phyloP scores from a whole-genome alignment of 2,113 vertebrate species.

The Pterocles burchelli region DNA sequence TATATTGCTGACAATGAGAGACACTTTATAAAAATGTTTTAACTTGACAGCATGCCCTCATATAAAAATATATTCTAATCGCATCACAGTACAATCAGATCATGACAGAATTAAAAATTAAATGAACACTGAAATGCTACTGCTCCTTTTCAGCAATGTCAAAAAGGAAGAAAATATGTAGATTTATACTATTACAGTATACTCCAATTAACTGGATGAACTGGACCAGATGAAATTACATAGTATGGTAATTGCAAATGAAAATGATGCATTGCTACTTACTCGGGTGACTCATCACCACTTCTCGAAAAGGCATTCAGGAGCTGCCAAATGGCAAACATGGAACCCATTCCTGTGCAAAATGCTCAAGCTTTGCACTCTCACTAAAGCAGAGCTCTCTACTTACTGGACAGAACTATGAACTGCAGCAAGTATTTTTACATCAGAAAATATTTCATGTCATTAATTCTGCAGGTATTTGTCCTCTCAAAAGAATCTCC shows the following conservation, averaged over 20 bases:
- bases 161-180: not conserved
- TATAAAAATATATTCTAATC: slow-evolving; percentile 54
- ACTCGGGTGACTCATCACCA: not conserved
- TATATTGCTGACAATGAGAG: not conserved
- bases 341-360: not conserved
- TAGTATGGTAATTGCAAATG: not conserved
- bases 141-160: not conserved
- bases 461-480: not conserved
- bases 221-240: not conserved
- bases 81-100: not conserved
- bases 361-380: not conserved
- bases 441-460: not conserved
- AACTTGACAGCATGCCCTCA: not conserved
- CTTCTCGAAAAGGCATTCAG: not conserved
- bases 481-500: not conserved
- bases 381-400: not conserved
- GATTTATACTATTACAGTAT: not conserved
- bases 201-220: not conserved
- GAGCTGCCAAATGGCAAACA: not conserved
- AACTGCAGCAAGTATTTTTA: not conserved
- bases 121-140: not conserved
- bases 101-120: not conserved
- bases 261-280: not conserved
- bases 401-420: not conserved
- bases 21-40: slow-evolving; percentile 5